Conservation (phyloP, 2,113 vertebrate species). For the Carollia perspicillata region DNA sequence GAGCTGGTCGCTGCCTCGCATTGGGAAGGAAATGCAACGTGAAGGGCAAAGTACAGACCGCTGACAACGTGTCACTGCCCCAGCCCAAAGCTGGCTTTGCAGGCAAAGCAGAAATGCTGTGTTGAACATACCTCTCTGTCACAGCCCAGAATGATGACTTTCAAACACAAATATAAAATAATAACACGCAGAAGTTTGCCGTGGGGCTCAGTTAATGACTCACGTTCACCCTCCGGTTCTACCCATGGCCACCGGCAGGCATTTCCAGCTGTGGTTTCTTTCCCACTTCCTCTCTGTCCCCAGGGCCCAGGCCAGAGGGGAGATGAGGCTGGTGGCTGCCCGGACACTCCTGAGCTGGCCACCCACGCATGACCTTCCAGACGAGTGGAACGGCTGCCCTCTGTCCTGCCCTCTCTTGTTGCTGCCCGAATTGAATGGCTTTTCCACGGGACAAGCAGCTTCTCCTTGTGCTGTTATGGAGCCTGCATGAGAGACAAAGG, state of each 20-base stretch:
- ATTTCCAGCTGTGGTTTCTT: background rate
- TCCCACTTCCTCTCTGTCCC: too few relatives aligned
- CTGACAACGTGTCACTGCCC: background rate
- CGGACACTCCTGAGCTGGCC: background rate
- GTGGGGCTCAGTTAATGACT: background rate
- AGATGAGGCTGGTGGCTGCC: rapidly evolving
- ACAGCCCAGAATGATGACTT: background rate
- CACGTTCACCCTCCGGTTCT: background rate
- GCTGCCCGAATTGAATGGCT: background rate
- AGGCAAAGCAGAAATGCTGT: conserved; percentile 25
- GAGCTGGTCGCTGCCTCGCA: background rate
- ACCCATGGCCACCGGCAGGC: background rate
- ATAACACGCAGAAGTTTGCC: background rate
- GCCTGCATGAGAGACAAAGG: background rate
- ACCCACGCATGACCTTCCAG: background rate
- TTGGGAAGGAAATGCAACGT: background rate
- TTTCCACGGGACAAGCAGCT: background rate
- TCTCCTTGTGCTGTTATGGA: background rate
- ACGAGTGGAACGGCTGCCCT: too few relatives aligned
- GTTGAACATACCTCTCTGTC: background rate
- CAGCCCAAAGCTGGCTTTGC: conserved; percentile 10
- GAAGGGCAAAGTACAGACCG: background rate
- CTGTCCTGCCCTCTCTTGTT: too few relatives aligned
- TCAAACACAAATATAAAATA: conserved; percentile 20
- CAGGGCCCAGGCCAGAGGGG: background rate